phyloP scores from a whole-genome alignment of 2,888 invertebrate genomes.

The Nomada hirtipes region DNA sequence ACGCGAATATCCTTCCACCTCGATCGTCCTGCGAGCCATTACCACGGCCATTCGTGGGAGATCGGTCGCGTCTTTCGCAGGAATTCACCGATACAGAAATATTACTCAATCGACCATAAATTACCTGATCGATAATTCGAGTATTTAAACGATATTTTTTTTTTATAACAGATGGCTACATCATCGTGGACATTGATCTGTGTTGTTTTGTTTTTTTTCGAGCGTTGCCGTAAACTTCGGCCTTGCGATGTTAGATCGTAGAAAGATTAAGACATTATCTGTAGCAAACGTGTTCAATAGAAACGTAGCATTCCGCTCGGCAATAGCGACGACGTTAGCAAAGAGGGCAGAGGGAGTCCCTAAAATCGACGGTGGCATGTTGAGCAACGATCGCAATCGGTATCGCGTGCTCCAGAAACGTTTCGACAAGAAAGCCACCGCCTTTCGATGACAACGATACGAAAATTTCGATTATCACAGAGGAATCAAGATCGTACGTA shows the following conservation, averaged over 20 bases:
- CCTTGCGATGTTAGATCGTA: background rate
- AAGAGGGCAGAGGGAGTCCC: constrained; percentile 36
- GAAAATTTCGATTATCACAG: background rate
- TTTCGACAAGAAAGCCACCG: constrained; percentile 59
- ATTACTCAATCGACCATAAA: constrained; percentile 20
- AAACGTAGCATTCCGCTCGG: constrained; percentile 24
- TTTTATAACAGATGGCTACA: background rate
- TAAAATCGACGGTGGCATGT: constrained; percentile 61
- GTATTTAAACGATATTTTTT: constrained; percentile 7
- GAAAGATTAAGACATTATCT: constrained; percentile 28
- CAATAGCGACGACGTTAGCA: constrained; percentile 32
- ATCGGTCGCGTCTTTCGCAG: constrained; percentile 22
- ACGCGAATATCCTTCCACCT: constrained; percentile 33
- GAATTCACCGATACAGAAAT: background rate
- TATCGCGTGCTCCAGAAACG: constrained; percentile 75
- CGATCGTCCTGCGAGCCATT: constrained; percentile 4
- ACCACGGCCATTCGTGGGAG: background rate
- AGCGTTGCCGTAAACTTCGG: background rate
- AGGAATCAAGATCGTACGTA: background rate
- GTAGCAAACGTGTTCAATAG: background rate
- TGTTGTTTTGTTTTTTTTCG: background rate
- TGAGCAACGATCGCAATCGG: constrained; percentile 69
- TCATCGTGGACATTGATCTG: background rate
- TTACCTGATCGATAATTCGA: background rate
- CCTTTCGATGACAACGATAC: constrained; percentile 61